phyloP scores from a whole-genome alignment of 2,888 invertebrate genomes.

The Ennomos erosarius region DNA sequence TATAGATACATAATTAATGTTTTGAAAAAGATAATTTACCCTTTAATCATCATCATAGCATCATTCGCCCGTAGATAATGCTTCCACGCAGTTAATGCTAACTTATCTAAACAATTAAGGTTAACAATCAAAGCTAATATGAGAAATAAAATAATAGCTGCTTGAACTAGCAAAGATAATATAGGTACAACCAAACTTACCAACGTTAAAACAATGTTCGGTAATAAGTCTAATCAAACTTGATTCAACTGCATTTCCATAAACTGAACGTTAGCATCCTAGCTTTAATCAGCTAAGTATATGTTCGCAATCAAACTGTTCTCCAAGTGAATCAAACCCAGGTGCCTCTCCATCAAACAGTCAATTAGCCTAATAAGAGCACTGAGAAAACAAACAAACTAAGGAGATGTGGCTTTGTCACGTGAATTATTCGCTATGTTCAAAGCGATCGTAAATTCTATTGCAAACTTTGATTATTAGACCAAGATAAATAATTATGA shows the following conservation, averaged over 20 bases:
- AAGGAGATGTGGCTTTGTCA: conserved; percentile 12
- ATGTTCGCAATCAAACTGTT: conserved; percentile 19
- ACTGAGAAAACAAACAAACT: conserved; percentile 25
- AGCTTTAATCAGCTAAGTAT: conserved; percentile 25
- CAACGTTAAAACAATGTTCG: background rate
- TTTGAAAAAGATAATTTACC: no score
- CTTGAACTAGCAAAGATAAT: no score
- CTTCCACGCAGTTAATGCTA: no score
- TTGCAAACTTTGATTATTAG: background rate
- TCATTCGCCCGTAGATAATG: no score
- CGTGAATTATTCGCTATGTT: conserved; percentile 21
- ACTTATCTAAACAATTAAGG: no score
- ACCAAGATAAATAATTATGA: no score
- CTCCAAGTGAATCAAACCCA: conserved; percentile 24
- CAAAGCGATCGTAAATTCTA: background rate
- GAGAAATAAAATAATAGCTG: no score
- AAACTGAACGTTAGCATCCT: conserved; percentile 13
- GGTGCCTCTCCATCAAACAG: conserved; percentile 29
- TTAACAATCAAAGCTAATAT: no score
- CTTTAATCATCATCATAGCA: no score
- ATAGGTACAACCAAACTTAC: no score
- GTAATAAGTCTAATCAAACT: background rate
- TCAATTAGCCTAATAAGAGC: conserved; percentile 33
- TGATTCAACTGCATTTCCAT: conserved; percentile 9
- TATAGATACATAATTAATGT: background rate